Evolutionary conservation across 1,140 invertebrate genomes (phyloP).

Genomic region (Harlomillsia oculata): DNA sequence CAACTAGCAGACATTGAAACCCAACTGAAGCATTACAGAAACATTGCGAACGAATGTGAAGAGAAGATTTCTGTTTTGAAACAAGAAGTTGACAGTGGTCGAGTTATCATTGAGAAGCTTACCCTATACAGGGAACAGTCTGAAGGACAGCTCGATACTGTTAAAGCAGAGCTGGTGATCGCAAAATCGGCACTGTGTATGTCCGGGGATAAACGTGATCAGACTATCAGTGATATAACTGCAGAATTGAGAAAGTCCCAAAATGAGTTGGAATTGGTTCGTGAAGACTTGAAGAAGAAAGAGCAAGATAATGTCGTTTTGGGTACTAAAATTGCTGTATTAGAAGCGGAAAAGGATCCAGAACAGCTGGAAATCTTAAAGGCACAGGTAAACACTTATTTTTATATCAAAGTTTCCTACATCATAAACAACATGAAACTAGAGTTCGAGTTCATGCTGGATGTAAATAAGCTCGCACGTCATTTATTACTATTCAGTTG

Average conservation of each 20-base stretch:
- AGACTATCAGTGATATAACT: not conserved
- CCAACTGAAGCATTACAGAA: not conserved
- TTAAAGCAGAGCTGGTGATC: not conserved
- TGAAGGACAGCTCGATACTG: not conserved
- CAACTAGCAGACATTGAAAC: not conserved
- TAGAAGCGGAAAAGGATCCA: slow-evolving; percentile 21
- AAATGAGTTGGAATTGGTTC: too few species aligned
- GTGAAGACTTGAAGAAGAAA: not conserved
- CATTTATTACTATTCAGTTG: slow-evolving; percentile 3
- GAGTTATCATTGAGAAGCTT: not conserved
- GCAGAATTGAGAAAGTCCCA: not conserved
- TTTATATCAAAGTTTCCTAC: not conserved
- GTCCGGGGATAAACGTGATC: not conserved
- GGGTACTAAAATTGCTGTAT: slow-evolving; percentile 9
- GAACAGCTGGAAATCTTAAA: not conserved
- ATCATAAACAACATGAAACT: not conserved
- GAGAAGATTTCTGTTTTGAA: not conserved
- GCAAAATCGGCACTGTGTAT: slow-evolving; percentile 5
- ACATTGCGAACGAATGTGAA: not conserved
- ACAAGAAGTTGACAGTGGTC: not conserved
- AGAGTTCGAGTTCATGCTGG: not conserved
- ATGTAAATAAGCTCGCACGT: not conserved
- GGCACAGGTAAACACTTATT: slow-evolving; percentile 2
- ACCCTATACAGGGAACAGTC: not conserved
- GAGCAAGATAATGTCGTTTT: not conserved